Conservation (phyloP, 1,140 invertebrate genomes). For the Aphidius ervi region DNA sequence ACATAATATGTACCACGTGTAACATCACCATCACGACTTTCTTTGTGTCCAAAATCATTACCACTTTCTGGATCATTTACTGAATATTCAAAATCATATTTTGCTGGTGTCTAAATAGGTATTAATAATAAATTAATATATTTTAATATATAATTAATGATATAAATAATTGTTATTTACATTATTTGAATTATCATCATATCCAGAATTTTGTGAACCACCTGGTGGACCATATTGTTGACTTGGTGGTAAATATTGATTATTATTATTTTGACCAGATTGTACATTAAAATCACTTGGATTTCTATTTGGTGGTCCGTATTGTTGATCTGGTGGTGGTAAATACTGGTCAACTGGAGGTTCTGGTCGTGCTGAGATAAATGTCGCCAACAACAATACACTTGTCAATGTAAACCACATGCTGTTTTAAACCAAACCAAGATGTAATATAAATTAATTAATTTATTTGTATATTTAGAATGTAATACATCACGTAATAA, state of each 20-base stretch:
- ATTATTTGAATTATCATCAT: conserved; percentile 47
- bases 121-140: conserved; percentile 32
- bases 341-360: conserved; percentile 53
- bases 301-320: conserved; percentile 28
- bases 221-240: conserved; percentile 40
- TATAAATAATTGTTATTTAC: conserved; percentile 33
- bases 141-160: conserved; percentile 39
- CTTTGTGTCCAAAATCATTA: conserved; percentile 48
- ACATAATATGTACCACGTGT: conserved; percentile 48
- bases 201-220: conserved; percentile 32
- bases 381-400: conserved; percentile 29
- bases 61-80: conserved; percentile 44
- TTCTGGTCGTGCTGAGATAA: conserved; percentile 33
- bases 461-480: no score
- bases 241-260: conserved; percentile 56
- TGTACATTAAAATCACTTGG: conserved; percentile 16
- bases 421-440: no score
- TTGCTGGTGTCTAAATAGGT: conserved; percentile 37
- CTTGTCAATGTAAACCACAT: conserved; percentile 22
- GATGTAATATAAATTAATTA: no score
- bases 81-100: conserved; percentile 50
- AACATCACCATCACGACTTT: conserved; percentile 43
- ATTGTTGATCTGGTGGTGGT: conserved; percentile 44
- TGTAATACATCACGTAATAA: no score
- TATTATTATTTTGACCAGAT: conserved; percentile 25